Evolutionary conservation across 2,113 vertebrate genomes (phyloP).

Genomic region (Agelaius tricolor): DNA sequence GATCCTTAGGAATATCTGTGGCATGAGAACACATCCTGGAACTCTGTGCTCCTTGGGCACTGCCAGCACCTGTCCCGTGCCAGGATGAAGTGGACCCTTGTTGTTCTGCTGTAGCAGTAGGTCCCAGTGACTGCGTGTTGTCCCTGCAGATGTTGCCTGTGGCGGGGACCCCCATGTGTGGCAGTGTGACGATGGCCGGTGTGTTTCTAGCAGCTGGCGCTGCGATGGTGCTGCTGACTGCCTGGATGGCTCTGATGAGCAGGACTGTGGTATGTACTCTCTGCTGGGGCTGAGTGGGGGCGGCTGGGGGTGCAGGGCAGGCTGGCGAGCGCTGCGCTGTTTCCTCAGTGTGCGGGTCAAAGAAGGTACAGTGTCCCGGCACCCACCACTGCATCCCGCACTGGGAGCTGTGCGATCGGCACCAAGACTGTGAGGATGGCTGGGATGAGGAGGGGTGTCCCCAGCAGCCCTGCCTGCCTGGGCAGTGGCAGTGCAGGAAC

Average conservation of each 20-base stretch:
- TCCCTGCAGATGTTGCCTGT: conserved; percentile 58
- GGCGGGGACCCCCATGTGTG: conserved; percentile 66
- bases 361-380: conserved; percentile 78
- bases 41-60: not conserved
- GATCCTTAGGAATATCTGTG: not conserved
- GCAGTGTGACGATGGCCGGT: conserved; percentile 87
- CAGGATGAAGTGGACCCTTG: not conserved
- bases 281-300: rapidly evolving
- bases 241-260: conserved; percentile 89
- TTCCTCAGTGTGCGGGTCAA: conserved; percentile 67
- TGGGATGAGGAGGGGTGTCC: conserved; percentile 80
- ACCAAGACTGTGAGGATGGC: conserved; percentile 77
- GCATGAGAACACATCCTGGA: not conserved
- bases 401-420: conserved; percentile 78
- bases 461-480: conserved; percentile 67
- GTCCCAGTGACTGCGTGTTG: not conserved
- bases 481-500: conserved; percentile 88
- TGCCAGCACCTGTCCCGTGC: not conserved
- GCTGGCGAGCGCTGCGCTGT: not conserved
- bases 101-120: rapidly evolving
- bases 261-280: conserved; percentile 77
- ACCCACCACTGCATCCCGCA: conserved; percentile 72
- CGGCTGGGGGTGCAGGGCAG: no score
- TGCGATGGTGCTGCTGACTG: conserved; percentile 87
- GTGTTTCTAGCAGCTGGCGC: conserved; percentile 78